Evolutionary conservation across 2,888 invertebrate genomes (phyloP).

Genomic region (Campoletis raptor): DNA sequence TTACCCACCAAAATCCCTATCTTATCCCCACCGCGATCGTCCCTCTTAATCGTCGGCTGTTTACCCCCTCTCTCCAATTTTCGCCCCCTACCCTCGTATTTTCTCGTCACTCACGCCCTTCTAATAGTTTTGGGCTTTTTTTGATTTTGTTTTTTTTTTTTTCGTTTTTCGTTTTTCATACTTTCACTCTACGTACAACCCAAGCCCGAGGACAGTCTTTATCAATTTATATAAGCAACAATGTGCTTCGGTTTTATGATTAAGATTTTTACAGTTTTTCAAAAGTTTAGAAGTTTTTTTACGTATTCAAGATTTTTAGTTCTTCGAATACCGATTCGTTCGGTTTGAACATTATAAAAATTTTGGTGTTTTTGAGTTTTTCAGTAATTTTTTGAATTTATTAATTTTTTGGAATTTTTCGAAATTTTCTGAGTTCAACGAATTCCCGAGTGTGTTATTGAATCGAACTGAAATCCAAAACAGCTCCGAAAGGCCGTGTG

Average conservation of each 20-base stretch:
- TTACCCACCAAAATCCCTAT: constrained; percentile 35
- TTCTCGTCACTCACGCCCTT: neutral
- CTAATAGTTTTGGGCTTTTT: neutral
- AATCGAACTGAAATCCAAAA: neutral
- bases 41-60: constrained; percentile 59
- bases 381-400: neutral
- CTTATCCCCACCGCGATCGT: constrained; percentile 48
- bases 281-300: neutral
- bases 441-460: constrained; percentile 2
- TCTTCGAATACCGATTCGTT: neutral
- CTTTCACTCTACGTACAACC: constrained; percentile 18
- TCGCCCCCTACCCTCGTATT: neutral
- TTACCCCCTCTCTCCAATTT: constrained; percentile 7
- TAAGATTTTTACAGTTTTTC: neutral
- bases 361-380: neutral
- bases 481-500: neutral
- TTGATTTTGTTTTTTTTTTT: neutral
- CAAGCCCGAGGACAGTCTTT: constrained; percentile 54
- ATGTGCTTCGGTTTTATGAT: neutral
- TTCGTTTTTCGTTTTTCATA: neutral
- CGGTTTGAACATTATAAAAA: no score
- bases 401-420: neutral
- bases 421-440: neutral
- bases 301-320: neutral
- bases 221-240: neutral